These are phyloP conservation scores for Phymatocera aterrima DNA, from an alignment of 2,888 invertebrate genomes.

Conservation along the genomic window DNA sequence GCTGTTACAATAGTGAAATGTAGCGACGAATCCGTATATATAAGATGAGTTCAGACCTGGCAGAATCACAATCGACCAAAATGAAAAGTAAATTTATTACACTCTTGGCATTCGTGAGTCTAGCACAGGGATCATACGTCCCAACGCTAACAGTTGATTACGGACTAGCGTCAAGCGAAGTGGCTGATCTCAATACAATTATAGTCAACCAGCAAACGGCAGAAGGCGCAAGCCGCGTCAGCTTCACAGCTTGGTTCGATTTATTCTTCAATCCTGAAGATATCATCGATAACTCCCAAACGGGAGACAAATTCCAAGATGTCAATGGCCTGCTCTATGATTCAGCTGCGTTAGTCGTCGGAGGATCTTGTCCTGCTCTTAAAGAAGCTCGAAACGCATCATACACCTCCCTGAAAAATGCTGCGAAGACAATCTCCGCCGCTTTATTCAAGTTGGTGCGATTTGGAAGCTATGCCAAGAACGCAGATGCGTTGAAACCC, in stretches of 20 bases:
- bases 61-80: too few species aligned
- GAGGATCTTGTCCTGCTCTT: neutral
- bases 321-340: neutral
- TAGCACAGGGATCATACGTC: too few species aligned
- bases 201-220: too few species aligned
- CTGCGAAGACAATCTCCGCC: neutral
- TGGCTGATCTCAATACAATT: too few species aligned
- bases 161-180: too few species aligned
- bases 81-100: too few species aligned
- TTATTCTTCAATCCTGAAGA: neutral
- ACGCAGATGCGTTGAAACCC: neutral
- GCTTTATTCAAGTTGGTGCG: neutral
- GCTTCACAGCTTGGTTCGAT: too few species aligned
- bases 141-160: too few species aligned
- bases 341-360: neutral
- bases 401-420: neutral
- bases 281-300: neutral
- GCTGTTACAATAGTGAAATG: too few species aligned
- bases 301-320: neutral
- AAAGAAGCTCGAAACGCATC: neutral
- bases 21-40: neutral
- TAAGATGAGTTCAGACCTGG: neutral
- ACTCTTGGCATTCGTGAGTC: too few species aligned
- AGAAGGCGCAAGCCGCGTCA: too few species aligned
- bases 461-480: too few species aligned